Conservation (phyloP, 2,797 vertebrate genomes). For the Myotis daubentonii region DNA sequence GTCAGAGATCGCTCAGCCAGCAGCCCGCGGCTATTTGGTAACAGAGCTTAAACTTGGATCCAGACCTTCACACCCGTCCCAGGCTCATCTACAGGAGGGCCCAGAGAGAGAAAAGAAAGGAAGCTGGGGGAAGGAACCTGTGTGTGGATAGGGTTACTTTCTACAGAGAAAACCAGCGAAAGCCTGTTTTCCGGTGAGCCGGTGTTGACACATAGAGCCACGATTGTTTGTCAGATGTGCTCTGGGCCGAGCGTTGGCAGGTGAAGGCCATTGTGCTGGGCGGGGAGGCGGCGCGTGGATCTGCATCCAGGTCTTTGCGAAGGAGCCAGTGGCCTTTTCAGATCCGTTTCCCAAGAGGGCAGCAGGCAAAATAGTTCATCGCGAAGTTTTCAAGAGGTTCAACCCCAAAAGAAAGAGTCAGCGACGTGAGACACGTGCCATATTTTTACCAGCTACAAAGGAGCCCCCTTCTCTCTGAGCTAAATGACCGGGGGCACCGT, state of each 20-base stretch:
- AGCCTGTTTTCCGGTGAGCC: constrained; percentile 21
- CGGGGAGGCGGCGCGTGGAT: not conserved
- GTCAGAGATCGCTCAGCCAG: not conserved
- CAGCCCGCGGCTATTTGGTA: not conserved
- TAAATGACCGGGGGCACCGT: constrained; percentile 82
- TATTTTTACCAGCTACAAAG: constrained; percentile 75
- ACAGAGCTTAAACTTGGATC: not conserved
- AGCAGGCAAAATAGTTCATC: constrained; percentile 72
- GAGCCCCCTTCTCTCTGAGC: constrained; percentile 70
- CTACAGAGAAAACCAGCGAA: not conserved
- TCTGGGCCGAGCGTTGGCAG: not conserved
- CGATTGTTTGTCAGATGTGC: constrained; percentile 23
- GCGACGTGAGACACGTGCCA: constrained; percentile 74
- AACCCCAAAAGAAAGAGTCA: constrained; percentile 78
- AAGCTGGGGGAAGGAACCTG: not conserved
- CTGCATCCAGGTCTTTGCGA: not conserved
- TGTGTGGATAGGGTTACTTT: constrained; percentile 22
- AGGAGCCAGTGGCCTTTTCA: constrained; percentile 55
- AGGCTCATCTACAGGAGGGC: not conserved
- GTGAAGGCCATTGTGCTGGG: not conserved
- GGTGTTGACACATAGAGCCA: constrained; percentile 51
- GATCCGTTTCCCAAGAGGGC: constrained; percentile 67
- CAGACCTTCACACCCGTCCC: not conserved
- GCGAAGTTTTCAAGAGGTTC: constrained; percentile 71
- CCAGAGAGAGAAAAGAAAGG: not conserved